Evolutionary conservation across 2,888 invertebrate species (phyloP).

Genomic region (Acleris holmiana): DNA sequence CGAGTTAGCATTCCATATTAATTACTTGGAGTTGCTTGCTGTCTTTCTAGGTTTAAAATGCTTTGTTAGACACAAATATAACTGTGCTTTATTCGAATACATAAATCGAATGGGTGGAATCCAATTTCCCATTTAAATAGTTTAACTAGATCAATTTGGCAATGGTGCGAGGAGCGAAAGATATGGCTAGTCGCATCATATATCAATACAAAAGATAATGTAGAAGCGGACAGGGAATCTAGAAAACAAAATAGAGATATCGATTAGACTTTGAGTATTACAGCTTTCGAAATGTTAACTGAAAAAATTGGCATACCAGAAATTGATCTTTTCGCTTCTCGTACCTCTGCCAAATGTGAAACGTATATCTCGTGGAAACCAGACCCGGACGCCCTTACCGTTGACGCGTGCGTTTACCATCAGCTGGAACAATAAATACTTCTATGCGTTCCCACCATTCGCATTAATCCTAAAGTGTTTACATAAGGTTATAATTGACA

Average conservation of each 20-base stretch:
- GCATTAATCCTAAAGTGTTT: too few species aligned
- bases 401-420: too few species aligned
- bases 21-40: conserved; percentile 44
- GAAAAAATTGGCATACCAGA: conserved; percentile 9
- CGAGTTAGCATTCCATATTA: conserved; percentile 39
- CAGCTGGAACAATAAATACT: too few species aligned
- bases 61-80: conserved; percentile 38
- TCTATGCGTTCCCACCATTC: too few species aligned
- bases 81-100: conserved; percentile 40
- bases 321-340: conserved; percentile 18
- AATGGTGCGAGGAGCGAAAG: too few species aligned
- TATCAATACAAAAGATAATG: conserved; percentile 10
- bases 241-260: conserved; percentile 11
- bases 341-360: conserved; percentile 13
- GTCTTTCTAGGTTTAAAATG: conserved; percentile 43
- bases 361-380: conserved; percentile 7
- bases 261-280: conserved; percentile 7
- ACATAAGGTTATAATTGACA: too few species aligned
- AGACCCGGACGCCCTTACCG: conserved; percentile 6
- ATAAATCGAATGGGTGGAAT: conserved; percentile 42
- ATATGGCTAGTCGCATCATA: too few species aligned
- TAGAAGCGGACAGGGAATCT: conserved; percentile 27
- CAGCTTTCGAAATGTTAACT: background rate
- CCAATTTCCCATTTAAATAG: too few species aligned
- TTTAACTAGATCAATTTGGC: background rate